Evolutionary conservation across 2,888 invertebrate genomes (phyloP), one percentile per base, ranked within the genome.

Genomic region (Lampropteryx suffumata): DNA sequence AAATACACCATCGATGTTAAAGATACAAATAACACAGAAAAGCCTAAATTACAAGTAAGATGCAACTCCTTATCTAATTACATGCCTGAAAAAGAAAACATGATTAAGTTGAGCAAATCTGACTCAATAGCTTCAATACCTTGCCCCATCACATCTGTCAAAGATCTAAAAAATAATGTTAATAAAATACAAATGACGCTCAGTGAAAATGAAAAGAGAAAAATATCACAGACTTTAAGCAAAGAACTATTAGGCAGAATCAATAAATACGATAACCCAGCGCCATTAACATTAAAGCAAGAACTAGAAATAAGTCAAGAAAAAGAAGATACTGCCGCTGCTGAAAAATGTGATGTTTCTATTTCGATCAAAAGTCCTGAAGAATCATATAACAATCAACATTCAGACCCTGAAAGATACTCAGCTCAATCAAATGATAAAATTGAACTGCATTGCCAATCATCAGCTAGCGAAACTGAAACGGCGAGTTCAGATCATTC

Each of bases 401-500:
- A 75, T 49, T 47, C 74, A 1, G 60, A 78, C 1, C 76, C 69
- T 56, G 53, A 53, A 35, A 40, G 12, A 28, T 36, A 30, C 45
- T 53, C 40, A 5, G n/a, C 32, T 27, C 40, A 28, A n/a, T 64
- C 76, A 7, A 75, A 73, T 61, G 73, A 80, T 69, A 88, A 76
- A 66, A 59, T 55, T 37, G 84, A 85, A 62, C 63, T 64, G 2
- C 71, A 74, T 24, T 84, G 82, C 60, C 78, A 84, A 27, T 89
- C 91, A 7, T 92, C 93, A 1, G 88, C 91, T 17, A 93, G 93
- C 69, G 94, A 94, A 82, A 93, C 93, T 0, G 95, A 95, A 73
- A 94, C 94, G 43, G 93, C 92, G 1, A 94, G 94, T 69, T 95
- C 95, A 0, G 95, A 95, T 65, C 91, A 93, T 34, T 95, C 95